Evolutionary conservation across 35 echinoderm and acorn worm species (phyloP).

Genomic region (Heliocidaris tuberculata): DNA sequence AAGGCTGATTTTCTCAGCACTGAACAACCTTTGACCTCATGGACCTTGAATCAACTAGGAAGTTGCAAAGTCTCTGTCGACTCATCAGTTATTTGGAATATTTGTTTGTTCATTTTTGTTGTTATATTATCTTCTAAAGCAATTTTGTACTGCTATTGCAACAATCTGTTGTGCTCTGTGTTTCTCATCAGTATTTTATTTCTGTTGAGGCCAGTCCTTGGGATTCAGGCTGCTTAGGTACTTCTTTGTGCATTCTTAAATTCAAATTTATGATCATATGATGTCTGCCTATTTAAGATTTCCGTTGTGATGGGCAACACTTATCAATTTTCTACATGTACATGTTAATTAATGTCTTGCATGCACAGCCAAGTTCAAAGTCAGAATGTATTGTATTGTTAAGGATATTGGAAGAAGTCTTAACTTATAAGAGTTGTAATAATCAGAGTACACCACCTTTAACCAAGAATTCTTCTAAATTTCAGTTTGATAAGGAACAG

Average conservation of each 20-base stretch:
- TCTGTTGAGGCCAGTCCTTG: not conserved
- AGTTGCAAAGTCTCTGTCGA: too few relatives aligned
- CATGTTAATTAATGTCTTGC: not conserved
- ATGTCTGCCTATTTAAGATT: not conserved
- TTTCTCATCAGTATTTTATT: not conserved
- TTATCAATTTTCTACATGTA: not conserved
- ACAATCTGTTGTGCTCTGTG: not conserved
- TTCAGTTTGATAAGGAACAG: too few relatives aligned
- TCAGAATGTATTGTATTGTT: not conserved
- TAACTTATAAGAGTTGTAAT: not conserved
- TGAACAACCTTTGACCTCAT: too few relatives aligned
- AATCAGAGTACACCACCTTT: not conserved
- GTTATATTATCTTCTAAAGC: too few relatives aligned
- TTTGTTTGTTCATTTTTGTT: too few relatives aligned
- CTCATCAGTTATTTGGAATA: too few relatives aligned
- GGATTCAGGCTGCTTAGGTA: not conserved
- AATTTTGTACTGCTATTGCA: too few relatives aligned
- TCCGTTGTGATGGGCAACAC: not conserved
- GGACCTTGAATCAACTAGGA: too few relatives aligned
- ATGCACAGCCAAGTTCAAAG: not conserved
- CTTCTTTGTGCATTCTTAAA: too few relatives aligned
- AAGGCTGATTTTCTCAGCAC: too few relatives aligned
- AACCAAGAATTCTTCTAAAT: not conserved
- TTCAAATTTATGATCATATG: not conserved
- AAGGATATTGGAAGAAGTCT: not conserved